A percentile compares a stretch with the other conserved stretches of the same genome.
Evolutionary conservation across 1,140 invertebrate species (phyloP).

Genomic region (Periplaneta americana): DNA sequence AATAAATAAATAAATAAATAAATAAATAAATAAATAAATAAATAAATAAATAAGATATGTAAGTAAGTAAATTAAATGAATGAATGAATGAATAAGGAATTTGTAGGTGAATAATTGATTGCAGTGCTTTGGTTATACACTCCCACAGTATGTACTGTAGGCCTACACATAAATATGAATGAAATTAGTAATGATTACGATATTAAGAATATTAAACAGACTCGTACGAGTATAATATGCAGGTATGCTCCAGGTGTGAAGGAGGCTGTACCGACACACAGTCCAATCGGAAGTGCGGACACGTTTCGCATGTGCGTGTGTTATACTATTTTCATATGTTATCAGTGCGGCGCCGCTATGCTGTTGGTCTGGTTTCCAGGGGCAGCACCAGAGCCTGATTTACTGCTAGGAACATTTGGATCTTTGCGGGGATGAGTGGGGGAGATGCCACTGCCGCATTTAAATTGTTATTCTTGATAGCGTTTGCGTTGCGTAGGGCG

Average conservation of each 20-base stretch:
- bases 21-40: no score
- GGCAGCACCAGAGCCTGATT: neutral
- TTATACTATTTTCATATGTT: neutral
- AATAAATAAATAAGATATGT: no score
- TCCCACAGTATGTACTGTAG: no score
- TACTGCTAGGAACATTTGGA: neutral
- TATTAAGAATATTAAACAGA: no score
- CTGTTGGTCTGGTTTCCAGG: neutral
- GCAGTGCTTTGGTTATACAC: no score
- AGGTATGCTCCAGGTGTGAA: neutral
- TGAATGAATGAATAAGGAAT: no score
- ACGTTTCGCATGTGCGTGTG: neutral
- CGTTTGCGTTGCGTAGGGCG: neutral
- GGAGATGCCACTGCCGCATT: neutral
- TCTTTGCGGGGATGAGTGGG: neutral
- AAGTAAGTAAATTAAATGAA: no score
- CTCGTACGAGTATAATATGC: no score
- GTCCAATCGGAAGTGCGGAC: neutral
- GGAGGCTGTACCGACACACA: neutral
- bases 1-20: no score
- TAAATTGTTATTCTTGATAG: slow-evolving; percentile 12
- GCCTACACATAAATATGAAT: no score
- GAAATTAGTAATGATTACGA: no score
- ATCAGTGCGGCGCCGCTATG: neutral
- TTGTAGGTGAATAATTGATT: no score